Evolutionary conservation across 2,113 vertebrate genomes (phyloP).

Genomic region (Cervus canadensis): DNA sequence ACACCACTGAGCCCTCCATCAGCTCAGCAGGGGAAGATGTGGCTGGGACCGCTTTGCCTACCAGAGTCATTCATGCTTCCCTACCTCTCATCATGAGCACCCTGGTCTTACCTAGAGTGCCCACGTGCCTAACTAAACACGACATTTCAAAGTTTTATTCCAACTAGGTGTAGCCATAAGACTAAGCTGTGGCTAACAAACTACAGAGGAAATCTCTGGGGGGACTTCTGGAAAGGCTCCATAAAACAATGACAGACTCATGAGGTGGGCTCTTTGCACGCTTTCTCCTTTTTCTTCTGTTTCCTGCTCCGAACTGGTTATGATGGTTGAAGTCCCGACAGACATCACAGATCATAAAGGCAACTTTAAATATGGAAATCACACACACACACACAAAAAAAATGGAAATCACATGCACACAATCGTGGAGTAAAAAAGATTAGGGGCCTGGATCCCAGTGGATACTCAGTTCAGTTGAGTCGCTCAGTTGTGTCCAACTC

Average conservation of each 20-base stretch:
- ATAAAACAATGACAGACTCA: not conserved
- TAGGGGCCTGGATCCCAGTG: not conserved
- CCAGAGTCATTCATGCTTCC: not conserved
- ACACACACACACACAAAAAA: too few relatives aligned
- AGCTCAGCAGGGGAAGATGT: not conserved
- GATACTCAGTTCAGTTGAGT: not conserved
- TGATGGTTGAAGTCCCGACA: not conserved
- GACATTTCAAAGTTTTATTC: conserved; percentile 19
- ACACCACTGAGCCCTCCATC: not conserved
- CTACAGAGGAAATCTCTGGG: not conserved
- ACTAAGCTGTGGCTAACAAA: not conserved
- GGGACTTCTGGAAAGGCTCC: not conserved
- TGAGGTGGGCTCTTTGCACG: not conserved
- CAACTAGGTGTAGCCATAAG: not conserved
- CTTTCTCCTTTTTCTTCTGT: not conserved
- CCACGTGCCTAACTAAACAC: not conserved
- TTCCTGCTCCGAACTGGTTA: not conserved
- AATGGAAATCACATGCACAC: not conserved
- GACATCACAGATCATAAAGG: not conserved
- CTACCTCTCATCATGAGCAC: not conserved
- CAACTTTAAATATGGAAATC: not conserved
- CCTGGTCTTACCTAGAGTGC: not conserved
- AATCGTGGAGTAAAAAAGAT: not conserved
- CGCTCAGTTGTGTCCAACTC: rapidly evolving
- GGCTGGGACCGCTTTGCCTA: not conserved